phyloP scores from a whole-genome alignment of 1,140 invertebrate genomes.

The Drosophila ohnishii region DNA sequence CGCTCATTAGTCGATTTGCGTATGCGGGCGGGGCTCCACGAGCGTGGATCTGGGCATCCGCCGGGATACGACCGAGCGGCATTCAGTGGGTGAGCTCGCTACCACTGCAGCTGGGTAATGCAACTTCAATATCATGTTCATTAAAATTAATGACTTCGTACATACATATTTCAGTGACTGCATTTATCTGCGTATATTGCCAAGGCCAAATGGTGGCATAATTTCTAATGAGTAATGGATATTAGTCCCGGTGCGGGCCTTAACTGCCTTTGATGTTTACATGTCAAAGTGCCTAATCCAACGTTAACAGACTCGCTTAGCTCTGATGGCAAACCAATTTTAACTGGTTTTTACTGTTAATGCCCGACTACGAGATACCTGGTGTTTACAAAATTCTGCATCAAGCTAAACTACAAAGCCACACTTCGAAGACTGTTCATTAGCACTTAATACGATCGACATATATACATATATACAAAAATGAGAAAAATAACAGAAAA shows the following conservation, averaged over 20 bases:
- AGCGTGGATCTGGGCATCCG: conserved; percentile 12
- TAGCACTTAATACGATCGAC: too few species aligned
- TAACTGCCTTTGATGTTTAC: background rate
- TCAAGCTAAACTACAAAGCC: too few species aligned
- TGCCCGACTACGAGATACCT: background rate
- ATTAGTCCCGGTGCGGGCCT: conserved; percentile 15
- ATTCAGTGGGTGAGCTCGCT: conserved; percentile 3
- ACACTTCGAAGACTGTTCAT: too few species aligned
- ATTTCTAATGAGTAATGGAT: conserved; percentile 54
- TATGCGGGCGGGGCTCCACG: conserved; percentile 7
- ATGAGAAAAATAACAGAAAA: too few species aligned
- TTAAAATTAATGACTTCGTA: conserved; percentile 72
- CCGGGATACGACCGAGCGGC: conserved; percentile 10
- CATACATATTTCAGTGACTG: conserved; percentile 20
- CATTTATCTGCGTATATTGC: background rate
- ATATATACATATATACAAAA: too few species aligned
- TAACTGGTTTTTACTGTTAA: background rate
- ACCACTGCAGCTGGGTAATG: conserved; percentile 36
- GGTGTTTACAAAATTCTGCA: background rate
- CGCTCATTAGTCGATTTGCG: conserved; percentile 59
- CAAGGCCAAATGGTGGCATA: conserved; percentile 1
- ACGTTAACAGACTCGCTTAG: background rate
- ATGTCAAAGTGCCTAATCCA: background rate
- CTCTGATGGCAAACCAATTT: background rate
- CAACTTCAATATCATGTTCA: conserved; percentile 66